Evolutionary conservation across 2,797 vertebrate species (phyloP), one percentile per base, ranked within the genome.

Genomic region (Rhabdomys pumilio): DNA sequence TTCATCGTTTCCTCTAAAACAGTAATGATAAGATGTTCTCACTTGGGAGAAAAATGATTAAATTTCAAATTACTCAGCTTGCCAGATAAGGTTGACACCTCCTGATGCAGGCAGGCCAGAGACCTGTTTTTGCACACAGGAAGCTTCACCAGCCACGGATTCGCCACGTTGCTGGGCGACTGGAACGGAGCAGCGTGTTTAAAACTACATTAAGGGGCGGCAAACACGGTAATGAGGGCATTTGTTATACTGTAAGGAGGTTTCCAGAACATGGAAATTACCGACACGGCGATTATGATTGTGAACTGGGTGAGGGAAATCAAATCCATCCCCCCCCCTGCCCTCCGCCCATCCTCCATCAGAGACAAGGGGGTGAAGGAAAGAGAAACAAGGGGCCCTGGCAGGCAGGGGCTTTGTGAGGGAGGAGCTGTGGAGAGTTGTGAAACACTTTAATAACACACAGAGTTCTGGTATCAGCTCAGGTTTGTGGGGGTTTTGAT

Each of bases 61-160:
- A 91, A 97, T 96, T 97, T 97, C 94, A 95, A 96, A 97, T 97
- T 95, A 97, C 91, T 95, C 89, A 88, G 83, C 95, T 75, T 89
- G 67, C 89, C 94, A 96, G 97, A 96, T 93, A 80, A 96, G 92
- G 97, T 93, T 91, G 97, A 95, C 97, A 96, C 94, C 95, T 97
- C 77, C 55, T 55, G 80, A 80, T 91, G 63, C 73, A 79, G 92
- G 91, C 96, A 26, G 85, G 59, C 92, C 22, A 0, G 92, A 96
- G 96, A 95, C 76, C 41, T 9, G 81, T 47, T 88, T 88, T 59
- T 83, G 57, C 86, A 92, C 96, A 80, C 87, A 85, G 79, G 82
- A 89, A 81, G 61, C 75, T 57, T 41, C 38, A 4, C 20, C 57
- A 11, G 76, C 67, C 44, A 41, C 77, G 34, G 11, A 47, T 22